Evolutionary conservation across 2,888 invertebrate genomes (phyloP).

Genomic region (Aradus depressus): DNA sequence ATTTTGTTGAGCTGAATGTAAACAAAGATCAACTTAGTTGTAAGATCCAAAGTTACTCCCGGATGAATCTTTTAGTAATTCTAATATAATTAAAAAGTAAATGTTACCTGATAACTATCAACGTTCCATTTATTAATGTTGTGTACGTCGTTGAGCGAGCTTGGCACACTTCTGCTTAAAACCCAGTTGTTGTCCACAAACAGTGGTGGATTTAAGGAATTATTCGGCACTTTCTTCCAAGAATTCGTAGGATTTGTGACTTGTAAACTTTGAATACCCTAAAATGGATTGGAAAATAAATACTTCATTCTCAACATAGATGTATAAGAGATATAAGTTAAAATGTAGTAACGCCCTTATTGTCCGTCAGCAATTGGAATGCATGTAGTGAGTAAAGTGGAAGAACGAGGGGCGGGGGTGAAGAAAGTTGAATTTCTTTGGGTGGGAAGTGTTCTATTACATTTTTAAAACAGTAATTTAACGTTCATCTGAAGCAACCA

Average conservation of each 20-base stretch:
- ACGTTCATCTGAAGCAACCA: no score
- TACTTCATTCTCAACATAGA: neutral
- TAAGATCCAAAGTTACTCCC: no score
- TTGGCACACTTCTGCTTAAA: constrained; percentile 66
- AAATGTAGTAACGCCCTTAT: neutral
- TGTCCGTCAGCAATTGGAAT: no score
- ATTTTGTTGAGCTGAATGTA: no score
- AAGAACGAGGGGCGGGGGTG: no score
- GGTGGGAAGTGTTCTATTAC: no score
- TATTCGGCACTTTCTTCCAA: constrained; percentile 22
- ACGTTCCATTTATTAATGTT: neutral
- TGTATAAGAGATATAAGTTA: neutral
- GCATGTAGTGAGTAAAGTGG: no score
- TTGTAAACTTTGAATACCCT: constrained; percentile 49
- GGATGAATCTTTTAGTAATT: no score
- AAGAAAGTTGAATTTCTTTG: no score
- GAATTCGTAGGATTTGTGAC: constrained; percentile 58
- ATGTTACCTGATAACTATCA: neutral
- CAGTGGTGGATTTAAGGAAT: constrained; percentile 14
- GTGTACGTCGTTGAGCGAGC: constrained; percentile 47
- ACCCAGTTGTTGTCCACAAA: constrained; percentile 61
- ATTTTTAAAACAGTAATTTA: no score
- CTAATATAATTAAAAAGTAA: no score
- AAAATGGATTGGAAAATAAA: constrained; percentile 39
- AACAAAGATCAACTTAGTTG: no score